These are phyloP conservation scores for Sweltsa coloradensis DNA, from an alignment of 1,140 invertebrate species.

Conservation along the genomic window DNA sequence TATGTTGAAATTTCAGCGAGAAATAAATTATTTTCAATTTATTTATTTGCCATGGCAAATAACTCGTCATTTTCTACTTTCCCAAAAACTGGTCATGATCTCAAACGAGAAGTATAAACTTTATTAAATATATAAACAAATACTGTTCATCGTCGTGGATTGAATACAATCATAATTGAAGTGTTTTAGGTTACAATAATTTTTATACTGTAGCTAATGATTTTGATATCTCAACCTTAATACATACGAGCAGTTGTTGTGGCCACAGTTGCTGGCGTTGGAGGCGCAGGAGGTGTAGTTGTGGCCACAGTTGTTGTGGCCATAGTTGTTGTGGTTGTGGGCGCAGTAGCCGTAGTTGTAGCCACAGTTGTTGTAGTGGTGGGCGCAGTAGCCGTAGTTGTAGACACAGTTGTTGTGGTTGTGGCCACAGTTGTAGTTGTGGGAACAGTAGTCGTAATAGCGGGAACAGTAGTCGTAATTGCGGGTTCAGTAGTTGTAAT, in stretches of 20 bases:
- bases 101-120: too few relatives aligned
- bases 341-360: constrained; percentile 1
- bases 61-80: too few relatives aligned
- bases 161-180: too few relatives aligned
- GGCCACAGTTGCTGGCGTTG: not conserved
- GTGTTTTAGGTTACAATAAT: too few relatives aligned
- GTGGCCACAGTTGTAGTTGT: not conserved
- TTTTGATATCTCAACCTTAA: not conserved
- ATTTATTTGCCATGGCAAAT: too few relatives aligned
- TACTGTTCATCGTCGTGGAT: too few relatives aligned
- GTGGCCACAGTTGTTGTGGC: not conserved
- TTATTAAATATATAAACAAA: too few relatives aligned
- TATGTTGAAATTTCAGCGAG: too few relatives aligned
- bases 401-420: not conserved
- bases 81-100: too few relatives aligned
- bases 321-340: constrained; percentile 2
- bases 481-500: not conserved
- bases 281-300: not conserved
- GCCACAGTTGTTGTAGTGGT: not conserved
- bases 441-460: not conserved
- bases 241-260: constrained; percentile 1
- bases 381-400: not conserved
- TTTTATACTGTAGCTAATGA: not conserved
- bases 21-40: too few relatives aligned
- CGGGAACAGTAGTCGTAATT: not conserved